Evolutionary conservation across 2,888 invertebrate genomes (phyloP).

Genomic region (Nyleta sp.): DNA sequence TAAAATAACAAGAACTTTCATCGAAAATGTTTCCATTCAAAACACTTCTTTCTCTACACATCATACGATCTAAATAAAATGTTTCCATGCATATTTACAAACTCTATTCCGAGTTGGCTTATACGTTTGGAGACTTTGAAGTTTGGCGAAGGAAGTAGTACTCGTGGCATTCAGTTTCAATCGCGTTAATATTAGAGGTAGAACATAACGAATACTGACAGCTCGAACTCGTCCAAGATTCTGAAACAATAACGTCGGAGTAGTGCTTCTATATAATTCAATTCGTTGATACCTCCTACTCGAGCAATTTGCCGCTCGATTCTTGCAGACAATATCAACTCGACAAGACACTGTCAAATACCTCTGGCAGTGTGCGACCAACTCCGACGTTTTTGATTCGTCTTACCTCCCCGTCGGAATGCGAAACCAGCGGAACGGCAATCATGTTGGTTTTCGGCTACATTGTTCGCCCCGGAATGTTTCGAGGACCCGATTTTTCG

Average conservation of each 20-base stretch:
- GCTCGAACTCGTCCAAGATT: background rate
- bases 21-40: too few species aligned
- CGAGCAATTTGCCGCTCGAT: background rate
- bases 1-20: too few species aligned
- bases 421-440: background rate
- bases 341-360: background rate
- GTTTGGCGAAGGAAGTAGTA: background rate
- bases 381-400: background rate
- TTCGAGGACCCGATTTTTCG: constrained; percentile 7
- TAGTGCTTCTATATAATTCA: constrained; percentile 1
- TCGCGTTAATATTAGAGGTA: constrained; percentile 1
- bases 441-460: background rate
- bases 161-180: background rate
- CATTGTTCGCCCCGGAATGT: constrained; percentile 6
- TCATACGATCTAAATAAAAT: too few species aligned
- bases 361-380: background rate
- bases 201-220: constrained; percentile 10
- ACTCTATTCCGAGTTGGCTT: background rate
- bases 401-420: background rate
- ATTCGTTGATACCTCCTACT: constrained; percentile 7
- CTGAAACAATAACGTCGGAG: background rate
- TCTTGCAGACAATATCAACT: background rate
- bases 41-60: too few species aligned
- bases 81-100: too few species aligned
- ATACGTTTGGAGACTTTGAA: background rate